phyloP scores from a whole-genome alignment of 2,888 invertebrate species.

The Chymomyza caudatula region DNA sequence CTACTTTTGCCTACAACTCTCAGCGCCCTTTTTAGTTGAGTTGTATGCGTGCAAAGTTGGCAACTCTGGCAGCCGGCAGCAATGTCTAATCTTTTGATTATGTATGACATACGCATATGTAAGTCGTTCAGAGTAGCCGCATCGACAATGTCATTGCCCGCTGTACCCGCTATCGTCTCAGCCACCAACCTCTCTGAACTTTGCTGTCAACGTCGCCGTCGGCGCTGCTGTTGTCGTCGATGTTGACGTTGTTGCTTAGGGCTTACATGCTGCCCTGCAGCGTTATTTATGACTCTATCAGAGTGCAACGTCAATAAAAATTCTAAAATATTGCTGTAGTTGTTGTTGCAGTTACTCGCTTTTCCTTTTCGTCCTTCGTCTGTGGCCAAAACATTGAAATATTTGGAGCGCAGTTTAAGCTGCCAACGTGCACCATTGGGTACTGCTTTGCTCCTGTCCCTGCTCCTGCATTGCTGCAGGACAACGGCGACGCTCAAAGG shows the following conservation, averaged over 20 bases:
- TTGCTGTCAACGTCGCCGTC: not conserved
- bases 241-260: conserved; percentile 6
- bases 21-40: conserved; percentile 22
- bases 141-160: not conserved
- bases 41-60: conserved; percentile 5
- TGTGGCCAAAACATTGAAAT: not conserved
- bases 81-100: conserved; percentile 68
- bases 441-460: not conserved
- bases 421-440: not conserved
- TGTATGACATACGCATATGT: conserved; percentile 65
- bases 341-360: conserved; percentile 34
- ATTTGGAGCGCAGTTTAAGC: not conserved
- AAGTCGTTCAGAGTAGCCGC: conserved; percentile 47
- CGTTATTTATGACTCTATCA: conserved; percentile 53
- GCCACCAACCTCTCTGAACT: not conserved
- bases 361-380: no score
- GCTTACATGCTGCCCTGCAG: conserved; percentile 15
- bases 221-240: conserved; percentile 7
- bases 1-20: conserved; percentile 23
- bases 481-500: conserved; percentile 54
- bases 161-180: not conserved
- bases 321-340: conserved; percentile 64
- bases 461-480: not conserved
- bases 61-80: conserved; percentile 10
- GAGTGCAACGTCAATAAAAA: conserved; percentile 58